These are phyloP conservation scores for Rhincodon typus DNA, from an alignment of 2,797 vertebrate genomes.

Conservation along the genomic window DNA sequence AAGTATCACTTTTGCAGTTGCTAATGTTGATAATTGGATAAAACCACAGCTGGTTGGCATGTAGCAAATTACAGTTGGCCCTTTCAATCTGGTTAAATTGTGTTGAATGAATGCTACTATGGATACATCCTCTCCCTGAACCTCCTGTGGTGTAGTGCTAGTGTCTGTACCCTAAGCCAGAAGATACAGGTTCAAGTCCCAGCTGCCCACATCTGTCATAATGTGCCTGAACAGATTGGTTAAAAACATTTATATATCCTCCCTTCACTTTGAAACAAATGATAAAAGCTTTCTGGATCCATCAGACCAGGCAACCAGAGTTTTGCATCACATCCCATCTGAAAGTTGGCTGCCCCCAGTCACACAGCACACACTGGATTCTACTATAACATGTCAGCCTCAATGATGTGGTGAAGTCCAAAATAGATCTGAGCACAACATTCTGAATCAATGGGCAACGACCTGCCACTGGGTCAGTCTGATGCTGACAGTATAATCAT, in stretches of 20 bases:
- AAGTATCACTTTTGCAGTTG: too few relatives aligned
- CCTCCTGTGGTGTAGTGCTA: neutral
- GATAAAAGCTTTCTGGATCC: neutral
- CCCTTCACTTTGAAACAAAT: neutral
- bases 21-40: neutral
- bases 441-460: neutral
- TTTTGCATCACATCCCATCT: neutral
- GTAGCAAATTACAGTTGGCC: neutral
- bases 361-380: neutral
- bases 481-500: neutral
- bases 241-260: neutral
- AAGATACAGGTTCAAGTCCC: too few relatives aligned
- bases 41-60: neutral
- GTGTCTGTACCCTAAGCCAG: too few relatives aligned
- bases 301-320: neutral
- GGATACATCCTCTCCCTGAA: neutral
- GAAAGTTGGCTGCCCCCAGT: neutral
- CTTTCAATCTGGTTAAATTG: neutral
- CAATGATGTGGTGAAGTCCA: neutral
- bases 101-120: neutral
- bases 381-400: neutral
- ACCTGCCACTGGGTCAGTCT: neutral
- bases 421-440: neutral
- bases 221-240: too few relatives aligned
- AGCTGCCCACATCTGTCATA: too few relatives aligned